These are phyloP conservation scores for Drosophila paulistorum DNA, from an alignment of 1,140 invertebrate genomes.

Conservation along the genomic window DNA sequence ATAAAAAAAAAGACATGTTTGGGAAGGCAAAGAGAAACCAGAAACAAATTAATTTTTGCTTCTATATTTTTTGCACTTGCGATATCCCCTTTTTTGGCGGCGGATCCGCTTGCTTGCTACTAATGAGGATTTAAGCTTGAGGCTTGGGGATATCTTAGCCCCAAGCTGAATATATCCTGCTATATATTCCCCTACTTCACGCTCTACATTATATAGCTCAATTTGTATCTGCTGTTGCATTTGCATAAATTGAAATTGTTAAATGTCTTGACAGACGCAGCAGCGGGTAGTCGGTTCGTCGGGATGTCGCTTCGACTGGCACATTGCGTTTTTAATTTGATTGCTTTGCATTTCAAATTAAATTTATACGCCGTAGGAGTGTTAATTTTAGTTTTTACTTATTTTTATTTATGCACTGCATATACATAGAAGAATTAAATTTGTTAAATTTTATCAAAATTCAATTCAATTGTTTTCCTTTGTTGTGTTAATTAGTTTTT, in stretches of 20 bases:
- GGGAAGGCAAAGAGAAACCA: no score
- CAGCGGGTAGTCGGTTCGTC: slow-evolving; percentile 25
- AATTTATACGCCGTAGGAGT: slow-evolving; percentile 31
- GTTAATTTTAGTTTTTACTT: slow-evolving; percentile 33
- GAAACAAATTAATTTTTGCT: neutral
- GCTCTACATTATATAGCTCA: slow-evolving; percentile 2
- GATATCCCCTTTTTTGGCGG: neutral
- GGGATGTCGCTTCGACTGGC: neutral
- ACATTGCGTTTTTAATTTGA: slow-evolving; percentile 59
- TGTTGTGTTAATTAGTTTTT: slow-evolving; percentile 69
- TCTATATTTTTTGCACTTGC: neutral
- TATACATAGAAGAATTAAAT: slow-evolving; percentile 4
- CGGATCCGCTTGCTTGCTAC: slow-evolving; percentile 2
- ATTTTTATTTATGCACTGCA: neutral
- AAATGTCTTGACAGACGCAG: slow-evolving; percentile 39
- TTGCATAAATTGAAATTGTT: slow-evolving; percentile 72
- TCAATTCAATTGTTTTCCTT: slow-evolving; percentile 55
- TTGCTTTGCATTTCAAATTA: slow-evolving; percentile 65
- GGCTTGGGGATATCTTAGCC: slow-evolving; percentile 28
- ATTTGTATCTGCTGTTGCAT: slow-evolving; percentile 57
- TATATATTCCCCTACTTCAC: neutral
- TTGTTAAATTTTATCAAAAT: slow-evolving; percentile 25
- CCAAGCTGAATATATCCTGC: neutral
- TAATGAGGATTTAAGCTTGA: slow-evolving; percentile 74
- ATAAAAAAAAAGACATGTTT: no score